phyloP scores from a whole-genome alignment of 2,113 vertebrate genomes.

The Sula dactylatra region DNA sequence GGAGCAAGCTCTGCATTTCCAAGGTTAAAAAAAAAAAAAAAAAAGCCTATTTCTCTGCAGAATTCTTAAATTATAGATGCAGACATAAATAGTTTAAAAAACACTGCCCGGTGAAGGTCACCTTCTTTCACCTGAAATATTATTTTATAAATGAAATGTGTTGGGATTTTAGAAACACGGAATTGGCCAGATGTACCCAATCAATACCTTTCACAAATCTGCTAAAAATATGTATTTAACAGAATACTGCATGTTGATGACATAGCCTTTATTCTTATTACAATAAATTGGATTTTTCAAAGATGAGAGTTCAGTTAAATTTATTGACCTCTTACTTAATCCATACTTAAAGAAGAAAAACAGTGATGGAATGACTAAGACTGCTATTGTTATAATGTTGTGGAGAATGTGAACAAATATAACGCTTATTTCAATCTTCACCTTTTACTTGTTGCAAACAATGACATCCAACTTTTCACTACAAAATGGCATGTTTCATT shows the following conservation, averaged over 20 bases:
- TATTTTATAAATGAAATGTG: conserved; percentile 32
- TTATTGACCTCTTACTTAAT: neutral
- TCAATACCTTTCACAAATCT: conserved; percentile 41
- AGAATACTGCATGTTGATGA: neutral
- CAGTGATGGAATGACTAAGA: neutral
- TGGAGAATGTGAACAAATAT: neutral
- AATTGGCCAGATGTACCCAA: conserved; percentile 22
- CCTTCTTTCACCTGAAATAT: conserved; percentile 32
- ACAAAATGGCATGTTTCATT: neutral
- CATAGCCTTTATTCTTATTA: conserved; percentile 38
- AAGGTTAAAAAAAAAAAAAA: neutral
- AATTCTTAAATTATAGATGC: conserved; percentile 9
- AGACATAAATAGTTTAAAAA: neutral
- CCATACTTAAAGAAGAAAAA: neutral
- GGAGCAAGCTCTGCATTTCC: neutral
- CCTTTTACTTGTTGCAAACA: neutral
- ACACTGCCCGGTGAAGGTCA: conserved; percentile 40
- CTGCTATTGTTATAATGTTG: neutral
- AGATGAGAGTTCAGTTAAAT: neutral
- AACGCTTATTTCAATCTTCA: neutral
- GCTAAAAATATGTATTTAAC: conserved; percentile 8
- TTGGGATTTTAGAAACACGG: conserved; percentile 17
- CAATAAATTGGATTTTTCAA: neutral
- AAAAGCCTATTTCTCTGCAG: neutral
- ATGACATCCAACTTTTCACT: neutral